Conservation (phyloP, 2,113 vertebrate species). For the Cricetomys ansorgei region DNA sequence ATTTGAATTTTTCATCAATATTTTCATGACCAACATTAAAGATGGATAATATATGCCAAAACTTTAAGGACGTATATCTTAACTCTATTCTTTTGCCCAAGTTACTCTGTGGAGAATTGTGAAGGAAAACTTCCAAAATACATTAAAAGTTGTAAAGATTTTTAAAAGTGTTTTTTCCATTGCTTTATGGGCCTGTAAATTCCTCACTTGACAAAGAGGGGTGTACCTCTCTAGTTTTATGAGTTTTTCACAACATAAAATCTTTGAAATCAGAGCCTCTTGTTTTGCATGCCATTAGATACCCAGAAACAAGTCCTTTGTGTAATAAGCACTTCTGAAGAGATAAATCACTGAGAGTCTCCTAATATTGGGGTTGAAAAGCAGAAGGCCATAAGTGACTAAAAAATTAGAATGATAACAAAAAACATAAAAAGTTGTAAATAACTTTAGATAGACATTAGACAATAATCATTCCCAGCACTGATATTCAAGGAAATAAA, state of each 20-base stretch:
- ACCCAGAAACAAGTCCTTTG: background rate
- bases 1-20: constrained; percentile 24
- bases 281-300: background rate
- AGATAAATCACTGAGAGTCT: background rate
- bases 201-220: background rate
- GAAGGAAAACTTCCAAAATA: background rate
- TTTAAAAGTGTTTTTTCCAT: background rate
- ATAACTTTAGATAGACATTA: background rate
- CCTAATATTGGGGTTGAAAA: too few species aligned
- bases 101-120: background rate
- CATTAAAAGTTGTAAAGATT: background rate
- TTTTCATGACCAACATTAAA: constrained; percentile 15
- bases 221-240: background rate
- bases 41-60: constrained; percentile 8
- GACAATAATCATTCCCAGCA: background rate
- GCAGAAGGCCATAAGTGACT: background rate
- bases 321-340: constrained; percentile 13
- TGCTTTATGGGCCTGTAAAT: background rate
- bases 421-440: background rate
- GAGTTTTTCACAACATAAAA: background rate
- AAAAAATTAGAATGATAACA: background rate
- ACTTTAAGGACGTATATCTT: background rate
- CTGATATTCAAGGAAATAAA: background rate
- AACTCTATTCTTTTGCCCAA: background rate
- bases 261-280: background rate